A percentile compares a stretch with the other conserved stretches of the same genome.
Evolutionary conservation across 2,888 invertebrate species (phyloP).

Genomic region (Eurytoma adleriae): DNA sequence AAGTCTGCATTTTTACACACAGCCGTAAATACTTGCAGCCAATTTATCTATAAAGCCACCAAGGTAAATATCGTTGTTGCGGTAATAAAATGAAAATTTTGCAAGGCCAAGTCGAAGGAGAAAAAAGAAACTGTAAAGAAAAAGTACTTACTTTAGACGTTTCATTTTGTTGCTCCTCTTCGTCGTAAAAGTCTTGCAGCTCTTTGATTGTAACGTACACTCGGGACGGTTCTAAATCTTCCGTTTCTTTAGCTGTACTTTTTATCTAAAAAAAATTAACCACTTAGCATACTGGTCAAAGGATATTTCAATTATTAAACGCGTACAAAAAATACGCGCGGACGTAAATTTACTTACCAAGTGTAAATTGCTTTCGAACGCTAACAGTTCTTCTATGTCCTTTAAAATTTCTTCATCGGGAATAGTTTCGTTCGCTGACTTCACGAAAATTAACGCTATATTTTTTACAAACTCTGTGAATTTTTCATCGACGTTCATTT

Average conservation of each 20-base stretch:
- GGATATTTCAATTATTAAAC: too few relatives aligned
- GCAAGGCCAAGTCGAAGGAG: too few relatives aligned
- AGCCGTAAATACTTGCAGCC: constrained; percentile 46
- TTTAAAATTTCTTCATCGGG: constrained; percentile 15
- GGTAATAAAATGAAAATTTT: too few relatives aligned
- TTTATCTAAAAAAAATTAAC: constrained; percentile 22
- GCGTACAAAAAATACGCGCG: background rate
- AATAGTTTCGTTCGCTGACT: background rate
- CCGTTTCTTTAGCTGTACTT: constrained; percentile 1
- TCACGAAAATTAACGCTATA: background rate
- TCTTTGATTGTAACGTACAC: constrained; percentile 30
- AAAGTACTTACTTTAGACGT: constrained; percentile 10
- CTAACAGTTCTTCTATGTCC: constrained; percentile 15
- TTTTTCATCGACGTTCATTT: background rate
- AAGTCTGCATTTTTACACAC: constrained; percentile 31
- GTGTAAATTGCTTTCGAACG: constrained; percentile 30
- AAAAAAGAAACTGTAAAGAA: background rate
- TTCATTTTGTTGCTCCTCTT: background rate
- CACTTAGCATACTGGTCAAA: background rate
- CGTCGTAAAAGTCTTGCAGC: constrained; percentile 32
- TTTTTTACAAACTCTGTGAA: constrained; percentile 26
- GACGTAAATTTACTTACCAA: background rate
- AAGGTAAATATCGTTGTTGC: too few relatives aligned
- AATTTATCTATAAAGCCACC: constrained; percentile 45
- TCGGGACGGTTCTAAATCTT: constrained; percentile 1